Evolutionary conservation across 2,113 vertebrate species (phyloP), one percentile per base, ranked within the genome.

Genomic region (Tragelaphus imberbis): DNA sequence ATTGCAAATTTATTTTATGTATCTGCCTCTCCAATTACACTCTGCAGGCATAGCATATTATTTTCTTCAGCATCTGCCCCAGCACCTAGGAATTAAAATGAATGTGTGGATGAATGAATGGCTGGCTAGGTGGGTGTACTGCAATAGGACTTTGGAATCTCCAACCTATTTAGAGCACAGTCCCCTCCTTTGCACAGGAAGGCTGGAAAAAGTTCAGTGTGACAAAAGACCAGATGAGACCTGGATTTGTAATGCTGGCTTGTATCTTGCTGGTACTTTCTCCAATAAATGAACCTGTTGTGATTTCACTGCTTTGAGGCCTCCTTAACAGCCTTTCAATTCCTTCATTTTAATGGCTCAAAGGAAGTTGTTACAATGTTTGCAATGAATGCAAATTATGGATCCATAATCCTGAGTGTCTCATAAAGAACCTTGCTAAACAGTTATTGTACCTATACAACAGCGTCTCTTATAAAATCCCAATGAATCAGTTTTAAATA

Each of bases 341-440:
- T 90, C 49, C 91, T 96, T 95, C 51, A 0, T 96, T 97, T 96
- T 97, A 98, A 97, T 97, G 94, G 90, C 84, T 96, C 89, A 91
- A 97, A 98, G 94, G 97, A 98, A 98, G 87, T 86, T 97, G 87
- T 97, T 97, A 88, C 88, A 95, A 75, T 95, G 95, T 97, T 97
- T 97, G 84, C 94, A 96, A 71, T 97, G 87, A 96, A 98, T 97
- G 96, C 91, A 98, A 97, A 97, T 97, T 98, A 97, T 97, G 87
- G 91, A 95, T 96, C 97, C 90, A 97, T 98, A 97, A 98, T 95
- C 96, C 88, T 96, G 91, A 96, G 90, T 97, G 94, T 91, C 94
- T 94, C 97, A 96, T 97, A 98, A 97, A 98, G 91, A 98, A 97
- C 6, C 80, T 95, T 5, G 11, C 79, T 97, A 92, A 98, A 97